Evolutionary conservation across 2,888 invertebrate species (phyloP), one percentile per base, ranked within the genome.

Genomic region (Eupithecia exiguata): DNA sequence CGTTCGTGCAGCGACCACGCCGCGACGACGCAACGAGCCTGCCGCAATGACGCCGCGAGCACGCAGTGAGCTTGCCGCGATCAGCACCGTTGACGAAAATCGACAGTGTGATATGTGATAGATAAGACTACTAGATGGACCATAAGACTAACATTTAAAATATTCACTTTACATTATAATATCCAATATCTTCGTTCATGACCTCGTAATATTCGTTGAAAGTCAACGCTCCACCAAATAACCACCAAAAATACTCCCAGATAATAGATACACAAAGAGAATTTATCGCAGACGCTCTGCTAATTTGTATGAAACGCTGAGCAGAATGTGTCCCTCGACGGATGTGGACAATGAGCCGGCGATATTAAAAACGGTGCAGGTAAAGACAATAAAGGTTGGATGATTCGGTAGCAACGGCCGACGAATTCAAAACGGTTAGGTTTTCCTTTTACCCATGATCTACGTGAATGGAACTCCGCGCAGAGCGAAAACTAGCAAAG

Each of bases 281-380:
- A 83, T 83, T 81, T 79, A 81, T 79, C 66, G 68, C 75, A 35
- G 65, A 63, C 74, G 71, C 68, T 65, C 62, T 65, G 74, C 80
- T 85, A 84, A 84, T 84, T 85, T 84, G 80, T 79, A 77, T 69
- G 69, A 80, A 81, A 79, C 74, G 63, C 66, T 79, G 77, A 75
- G 71, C 77, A 67, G 70, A 75, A 78, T 78, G 77, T 72, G 78
- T 78, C 79, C 78, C 68, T 43, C 30, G 72, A 71, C 68, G 81
- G 74, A 74, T 74, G 74, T 77, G 72, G 78, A 80, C 82, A 78
- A 82, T 80, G 79, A 79, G 72, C 78, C 77, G 70, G 58, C 76
- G 69, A 80, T 80, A 78, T 82, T 79, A 82, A 77, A 83, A 84
- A 81, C 76, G 74, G 69, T 72, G 73, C 78, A 80, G 68, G 75